Evolutionary conservation across 2,888 invertebrate species (phyloP).

Genomic region (Amphipyra tragopoginis): DNA sequence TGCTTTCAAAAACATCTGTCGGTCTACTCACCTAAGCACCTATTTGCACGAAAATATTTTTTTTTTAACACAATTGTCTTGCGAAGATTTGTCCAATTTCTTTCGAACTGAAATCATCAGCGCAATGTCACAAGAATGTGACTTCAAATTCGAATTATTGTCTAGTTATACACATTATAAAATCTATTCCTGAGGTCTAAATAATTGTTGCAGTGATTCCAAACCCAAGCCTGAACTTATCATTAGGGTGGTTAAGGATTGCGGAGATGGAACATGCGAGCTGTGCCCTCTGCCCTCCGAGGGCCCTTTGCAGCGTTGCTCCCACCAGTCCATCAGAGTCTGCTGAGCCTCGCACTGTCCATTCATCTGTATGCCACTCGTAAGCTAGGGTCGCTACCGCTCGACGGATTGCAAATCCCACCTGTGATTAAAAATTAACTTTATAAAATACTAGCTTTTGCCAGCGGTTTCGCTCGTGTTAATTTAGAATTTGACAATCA

Average conservation of each 20-base stretch:
- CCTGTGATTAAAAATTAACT: conserved; percentile 60
- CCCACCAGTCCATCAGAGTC: conserved; percentile 86
- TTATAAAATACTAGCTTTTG: too few species aligned
- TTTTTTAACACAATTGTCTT: not conserved
- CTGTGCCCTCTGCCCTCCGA: conserved; percentile 79
- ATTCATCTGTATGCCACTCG: conserved; percentile 80
- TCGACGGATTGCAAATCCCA: conserved; percentile 80
- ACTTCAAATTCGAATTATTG: conserved; percentile 1
- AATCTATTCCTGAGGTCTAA: conserved; percentile 47
- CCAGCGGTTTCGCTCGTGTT: too few species aligned
- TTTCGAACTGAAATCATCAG: not conserved
- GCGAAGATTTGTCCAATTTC: not conserved
- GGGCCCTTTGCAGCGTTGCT: conserved; percentile 79
- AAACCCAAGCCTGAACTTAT: conserved; percentile 86
- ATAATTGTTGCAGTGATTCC: conserved; percentile 80
- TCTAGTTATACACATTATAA: conserved; percentile 1
- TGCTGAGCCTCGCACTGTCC: conserved; percentile 82
- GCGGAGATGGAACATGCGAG: conserved; percentile 83
- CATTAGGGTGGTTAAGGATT: conserved; percentile 85
- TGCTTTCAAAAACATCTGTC: not conserved
- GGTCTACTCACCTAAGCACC: not conserved
- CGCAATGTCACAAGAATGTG: not conserved
- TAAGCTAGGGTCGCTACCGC: conserved; percentile 83
- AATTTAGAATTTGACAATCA: too few species aligned
- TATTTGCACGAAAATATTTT: not conserved